These are phyloP conservation scores for Phyllotreta striolata DNA, from an alignment of 2,888 invertebrate species.

Conservation along the genomic window DNA sequence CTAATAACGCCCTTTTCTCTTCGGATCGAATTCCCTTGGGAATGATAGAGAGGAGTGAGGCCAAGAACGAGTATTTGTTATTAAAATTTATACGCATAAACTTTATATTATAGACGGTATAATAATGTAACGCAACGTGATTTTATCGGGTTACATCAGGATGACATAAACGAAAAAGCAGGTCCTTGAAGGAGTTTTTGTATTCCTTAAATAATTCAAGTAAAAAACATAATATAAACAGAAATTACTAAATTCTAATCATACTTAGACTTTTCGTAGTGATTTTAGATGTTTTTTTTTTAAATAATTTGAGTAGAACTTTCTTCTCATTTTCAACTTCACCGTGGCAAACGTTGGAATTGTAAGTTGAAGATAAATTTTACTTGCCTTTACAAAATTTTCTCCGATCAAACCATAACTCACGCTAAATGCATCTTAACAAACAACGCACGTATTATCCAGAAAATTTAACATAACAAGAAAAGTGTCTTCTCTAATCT, in stretches of 20 bases:
- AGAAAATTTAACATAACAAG: conserved; percentile 22
- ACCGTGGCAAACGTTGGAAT: too few species aligned
- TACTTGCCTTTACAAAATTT: too few species aligned
- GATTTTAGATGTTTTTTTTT: too few species aligned
- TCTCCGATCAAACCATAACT: conserved; percentile 1
- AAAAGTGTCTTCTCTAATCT: conserved; percentile 18
- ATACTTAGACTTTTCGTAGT: too few species aligned
- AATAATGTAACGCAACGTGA: not conserved
- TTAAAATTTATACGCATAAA: conserved; percentile 16
- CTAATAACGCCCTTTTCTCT: not conserved
- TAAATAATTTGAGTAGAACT: too few species aligned
- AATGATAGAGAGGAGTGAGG: conserved; percentile 5
- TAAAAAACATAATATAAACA: too few species aligned
- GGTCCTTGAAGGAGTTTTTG: too few species aligned
- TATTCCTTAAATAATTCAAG: too few species aligned
- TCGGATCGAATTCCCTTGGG: not conserved
- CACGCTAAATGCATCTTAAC: not conserved
- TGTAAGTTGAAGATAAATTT: too few species aligned
- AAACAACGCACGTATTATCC: conserved; percentile 12
- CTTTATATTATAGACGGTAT: conserved; percentile 9
- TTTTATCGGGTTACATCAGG: conserved; percentile 8
- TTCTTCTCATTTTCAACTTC: too few species aligned
- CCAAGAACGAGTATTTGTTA: not conserved
- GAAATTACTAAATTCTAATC: too few species aligned
- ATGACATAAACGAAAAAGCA: not conserved